Evolutionary conservation across 2,888 invertebrate species (phyloP).

Genomic region (Phrixothrix hirtus): DNA sequence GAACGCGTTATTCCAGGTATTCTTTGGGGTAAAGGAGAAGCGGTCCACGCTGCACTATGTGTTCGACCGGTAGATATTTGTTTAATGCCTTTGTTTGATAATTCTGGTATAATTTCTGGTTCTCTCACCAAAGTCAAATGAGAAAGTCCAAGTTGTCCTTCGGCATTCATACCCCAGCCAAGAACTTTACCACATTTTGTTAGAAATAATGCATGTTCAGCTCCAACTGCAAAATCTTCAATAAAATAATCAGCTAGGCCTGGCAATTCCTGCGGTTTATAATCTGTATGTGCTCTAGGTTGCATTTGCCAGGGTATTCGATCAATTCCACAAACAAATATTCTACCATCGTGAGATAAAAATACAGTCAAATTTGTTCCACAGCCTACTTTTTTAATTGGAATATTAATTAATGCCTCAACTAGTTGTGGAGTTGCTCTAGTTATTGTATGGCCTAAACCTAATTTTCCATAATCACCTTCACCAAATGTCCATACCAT

Average conservation of each 20-base stretch:
- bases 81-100: slow-evolving; percentile 60
- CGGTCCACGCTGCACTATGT: slow-evolving; percentile 68
- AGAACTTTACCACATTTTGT: slow-evolving; percentile 62
- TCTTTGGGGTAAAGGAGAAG: slow-evolving; percentile 58
- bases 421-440: slow-evolving; percentile 59
- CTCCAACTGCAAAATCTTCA: slow-evolving; percentile 64
- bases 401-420: slow-evolving; percentile 60
- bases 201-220: slow-evolving; percentile 64
- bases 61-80: slow-evolving; percentile 67
- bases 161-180: slow-evolving; percentile 67
- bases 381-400: slow-evolving; percentile 64
- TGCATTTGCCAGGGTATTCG: slow-evolving; percentile 63
- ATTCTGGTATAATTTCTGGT: slow-evolving; percentile 59
- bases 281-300: slow-evolving; percentile 56
- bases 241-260: slow-evolving; percentile 58
- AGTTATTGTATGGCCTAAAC: slow-evolving; percentile 56
- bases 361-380: slow-evolving; percentile 68
- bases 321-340: slow-evolving; percentile 66
- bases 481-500: slow-evolving; percentile 69
- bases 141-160: slow-evolving; percentile 65
- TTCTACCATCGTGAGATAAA: slow-evolving; percentile 62
- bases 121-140: slow-evolving; percentile 61
- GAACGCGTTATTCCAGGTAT: slow-evolving; percentile 59
- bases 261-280: slow-evolving; percentile 59
- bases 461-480: slow-evolving; percentile 67